These are phyloP conservation scores for Phylloscopus trochiloides DNA, from an alignment of 2,113 vertebrate species.

Conservation along the genomic window DNA sequence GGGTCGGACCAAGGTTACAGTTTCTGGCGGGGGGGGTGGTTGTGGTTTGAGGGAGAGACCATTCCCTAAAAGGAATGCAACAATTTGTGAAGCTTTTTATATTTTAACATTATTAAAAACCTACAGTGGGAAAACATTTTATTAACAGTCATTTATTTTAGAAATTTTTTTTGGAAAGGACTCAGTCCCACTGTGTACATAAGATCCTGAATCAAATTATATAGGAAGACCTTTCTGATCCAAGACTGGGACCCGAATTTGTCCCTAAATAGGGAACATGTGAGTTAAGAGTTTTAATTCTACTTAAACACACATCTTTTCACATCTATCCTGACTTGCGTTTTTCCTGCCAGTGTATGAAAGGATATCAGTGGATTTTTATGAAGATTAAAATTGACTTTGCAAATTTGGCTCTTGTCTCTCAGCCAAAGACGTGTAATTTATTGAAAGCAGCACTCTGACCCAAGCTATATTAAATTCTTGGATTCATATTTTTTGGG, in stretches of 20 bases:
- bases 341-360: background rate
- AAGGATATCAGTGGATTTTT: background rate
- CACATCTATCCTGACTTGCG: background rate
- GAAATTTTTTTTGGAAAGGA: fast-evolving
- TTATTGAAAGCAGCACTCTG: background rate
- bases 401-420: background rate
- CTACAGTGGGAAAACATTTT: background rate
- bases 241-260: background rate
- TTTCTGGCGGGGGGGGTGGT: no score
- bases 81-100: background rate
- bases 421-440: background rate
- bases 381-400: background rate
- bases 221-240: background rate
- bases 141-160: background rate
- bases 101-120: background rate
- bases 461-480: background rate
- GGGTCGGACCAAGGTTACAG: no score
- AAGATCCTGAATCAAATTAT: background rate
- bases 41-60: no score
- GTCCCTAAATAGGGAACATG: background rate
- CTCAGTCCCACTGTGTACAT: background rate
- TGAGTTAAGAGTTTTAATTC: background rate
- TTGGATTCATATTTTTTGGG: background rate
- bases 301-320: background rate
- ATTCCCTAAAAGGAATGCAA: no score